Evolutionary conservation across 2,888 invertebrate species (phyloP), one percentile per base, ranked within the genome.

Genomic region (Mellilla xanthometata): DNA sequence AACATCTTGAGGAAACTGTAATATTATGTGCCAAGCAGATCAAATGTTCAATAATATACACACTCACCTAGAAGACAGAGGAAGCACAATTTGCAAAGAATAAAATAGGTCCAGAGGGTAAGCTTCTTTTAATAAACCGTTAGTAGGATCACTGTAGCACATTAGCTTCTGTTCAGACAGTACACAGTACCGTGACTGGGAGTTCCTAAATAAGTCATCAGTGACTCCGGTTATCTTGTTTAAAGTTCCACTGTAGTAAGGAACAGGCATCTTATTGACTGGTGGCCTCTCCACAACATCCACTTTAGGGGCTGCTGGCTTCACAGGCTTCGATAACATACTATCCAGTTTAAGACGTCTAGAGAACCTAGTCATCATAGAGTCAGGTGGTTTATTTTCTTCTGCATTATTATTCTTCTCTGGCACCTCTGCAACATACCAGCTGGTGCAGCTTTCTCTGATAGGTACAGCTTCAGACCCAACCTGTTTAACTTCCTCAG

Each of bases 171-270:
- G 92, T 55, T 95, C 94, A 2, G 93, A 92, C 12, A 96, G 74
- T 27, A 94, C 91, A 67, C 94, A 94, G 79, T 93, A 93, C 28
- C 94, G 90, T n/a, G 91, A 91, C 52, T 94, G 94, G 65, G 94
- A 92, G 70, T 96, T 95, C 52, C 95, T 95, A 38, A 95, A 92
- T 42, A 94, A 83, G 54, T 94, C 94, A 58, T 94, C 94, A 5
- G 93, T 93, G 1, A 46, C 46, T 4, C 88, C 86, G 2, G 90
- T 87, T 26, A 91, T 84, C 61, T 91, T 90, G 46, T 91, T 92
- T 49, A 94, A 72, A 58, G 90, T 86, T 0, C 94, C 94, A 59
- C 91, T 91, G 57, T 92, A 93, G 51, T 91, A 91, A 3, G 91
- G 67, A 2, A 76, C 82, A 2, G 88, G 78, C 42, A 85, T 72